These are phyloP conservation scores for Macaca mulatta DNA, from an alignment of 2,113 vertebrate genomes.

Conservation along the genomic window DNA sequence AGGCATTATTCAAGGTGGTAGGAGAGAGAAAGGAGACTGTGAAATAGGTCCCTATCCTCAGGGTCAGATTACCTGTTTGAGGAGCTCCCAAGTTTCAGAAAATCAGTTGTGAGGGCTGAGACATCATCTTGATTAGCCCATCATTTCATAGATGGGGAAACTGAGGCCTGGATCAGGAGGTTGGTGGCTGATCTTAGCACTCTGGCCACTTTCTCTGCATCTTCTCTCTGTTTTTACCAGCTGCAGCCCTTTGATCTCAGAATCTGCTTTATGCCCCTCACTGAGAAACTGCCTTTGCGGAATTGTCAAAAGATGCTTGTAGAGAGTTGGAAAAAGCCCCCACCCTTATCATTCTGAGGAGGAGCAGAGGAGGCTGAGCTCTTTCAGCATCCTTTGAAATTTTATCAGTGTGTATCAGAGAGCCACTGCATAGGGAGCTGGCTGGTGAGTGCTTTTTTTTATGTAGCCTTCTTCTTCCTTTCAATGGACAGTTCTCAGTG, in stretches of 20 bases:
- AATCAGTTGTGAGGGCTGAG: background rate
- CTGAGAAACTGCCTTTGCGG: conserved; percentile 58
- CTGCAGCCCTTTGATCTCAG: background rate
- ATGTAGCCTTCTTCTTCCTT: background rate
- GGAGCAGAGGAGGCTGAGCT: background rate
- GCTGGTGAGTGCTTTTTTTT: background rate
- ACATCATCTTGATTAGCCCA: background rate
- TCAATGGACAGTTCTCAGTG: background rate
- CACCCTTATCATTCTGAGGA: background rate
- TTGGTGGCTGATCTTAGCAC: background rate
- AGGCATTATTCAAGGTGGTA: background rate
- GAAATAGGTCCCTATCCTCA: background rate
- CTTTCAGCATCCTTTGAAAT: background rate
- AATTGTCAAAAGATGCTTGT: conserved; percentile 60
- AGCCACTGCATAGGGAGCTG: background rate
- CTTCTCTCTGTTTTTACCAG: no score
- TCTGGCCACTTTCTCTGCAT: background rate
- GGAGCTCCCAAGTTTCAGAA: background rate
- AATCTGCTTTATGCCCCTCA: background rate
- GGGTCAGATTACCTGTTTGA: background rate
- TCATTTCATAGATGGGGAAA: background rate
- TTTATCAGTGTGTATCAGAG: background rate
- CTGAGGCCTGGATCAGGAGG: background rate
- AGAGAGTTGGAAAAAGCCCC: conserved; percentile 4
- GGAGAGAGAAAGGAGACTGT: background rate